Percentiles rank a stretch among this genome's conserved stretches.
phyloP scores from a whole-genome alignment of 2,797 vertebrate genomes.

The Thamnophis elegans region DNA sequence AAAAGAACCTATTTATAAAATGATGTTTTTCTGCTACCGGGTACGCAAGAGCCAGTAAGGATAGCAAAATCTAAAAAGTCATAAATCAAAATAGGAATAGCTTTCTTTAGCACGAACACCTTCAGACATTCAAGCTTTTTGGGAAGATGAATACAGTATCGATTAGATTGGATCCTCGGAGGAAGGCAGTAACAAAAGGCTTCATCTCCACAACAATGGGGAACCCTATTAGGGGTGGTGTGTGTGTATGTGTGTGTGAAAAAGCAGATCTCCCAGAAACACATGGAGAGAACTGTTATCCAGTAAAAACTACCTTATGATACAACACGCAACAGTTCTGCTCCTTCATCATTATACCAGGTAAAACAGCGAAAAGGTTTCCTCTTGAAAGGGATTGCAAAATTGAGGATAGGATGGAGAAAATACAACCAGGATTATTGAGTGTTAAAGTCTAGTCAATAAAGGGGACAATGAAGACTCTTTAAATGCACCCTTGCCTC shows the following conservation, averaged over 20 bases:
- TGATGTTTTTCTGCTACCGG: background rate
- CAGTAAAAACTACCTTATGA: background rate
- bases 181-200: background rate
- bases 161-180: background rate
- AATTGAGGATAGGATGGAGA: too few species aligned
- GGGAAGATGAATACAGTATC: background rate
- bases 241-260: background rate
- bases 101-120: conserved; percentile 19
- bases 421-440: background rate
- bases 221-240: background rate
- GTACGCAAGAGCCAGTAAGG: accelerated
- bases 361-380: background rate
- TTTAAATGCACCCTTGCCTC: background rate
- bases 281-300: background rate
- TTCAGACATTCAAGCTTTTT: conserved; percentile 4
- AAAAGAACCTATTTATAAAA: background rate
- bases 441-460: background rate
- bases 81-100: conserved; percentile 25
- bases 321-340: background rate
- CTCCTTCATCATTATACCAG: too few species aligned
- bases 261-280: background rate
- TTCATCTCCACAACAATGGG: accelerated
- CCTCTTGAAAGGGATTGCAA: too few species aligned
- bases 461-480: background rate
- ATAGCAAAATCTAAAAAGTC: background rate